Percentiles rank a stretch among this genome's conserved stretches.
Evolutionary conservation across 2,888 invertebrate species (phyloP).

Genomic region (Chrysolina oricalcia): DNA sequence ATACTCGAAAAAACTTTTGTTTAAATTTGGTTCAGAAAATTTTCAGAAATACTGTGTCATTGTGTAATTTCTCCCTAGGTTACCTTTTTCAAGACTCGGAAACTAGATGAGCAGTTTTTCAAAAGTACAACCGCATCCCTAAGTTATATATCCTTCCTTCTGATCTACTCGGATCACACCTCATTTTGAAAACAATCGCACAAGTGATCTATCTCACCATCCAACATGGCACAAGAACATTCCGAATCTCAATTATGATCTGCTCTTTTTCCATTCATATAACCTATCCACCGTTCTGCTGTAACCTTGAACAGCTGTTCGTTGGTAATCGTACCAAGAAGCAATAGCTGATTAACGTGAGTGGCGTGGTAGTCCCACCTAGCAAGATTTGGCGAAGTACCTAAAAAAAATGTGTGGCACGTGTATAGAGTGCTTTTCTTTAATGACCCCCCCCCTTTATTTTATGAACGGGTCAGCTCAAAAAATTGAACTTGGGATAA

Average conservation of each 20-base stretch:
- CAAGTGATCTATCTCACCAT: background rate
- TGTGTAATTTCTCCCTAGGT: too few species aligned
- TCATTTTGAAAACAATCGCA: background rate
- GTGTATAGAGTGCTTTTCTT: too few species aligned
- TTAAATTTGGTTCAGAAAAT: too few species aligned
- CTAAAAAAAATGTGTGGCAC: background rate
- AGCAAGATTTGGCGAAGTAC: slow-evolving; percentile 93
- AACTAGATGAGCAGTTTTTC: too few species aligned
- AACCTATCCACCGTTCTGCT: slow-evolving; percentile 94
- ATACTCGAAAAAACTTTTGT: too few species aligned
- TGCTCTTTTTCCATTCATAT: slow-evolving; percentile 95
- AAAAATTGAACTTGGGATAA: too few species aligned
- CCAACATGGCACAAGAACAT: slow-evolving; percentile 22
- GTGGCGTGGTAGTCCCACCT: slow-evolving; percentile 99
- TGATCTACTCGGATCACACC: background rate
- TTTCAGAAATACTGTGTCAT: too few species aligned
- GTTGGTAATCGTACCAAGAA: slow-evolving; percentile 88
- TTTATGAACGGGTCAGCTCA: too few species aligned
- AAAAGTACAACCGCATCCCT: too few species aligned
- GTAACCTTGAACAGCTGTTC: slow-evolving; percentile 88
- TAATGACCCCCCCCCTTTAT: too few species aligned
- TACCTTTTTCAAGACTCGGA: too few species aligned
- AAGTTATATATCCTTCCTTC: too few species aligned
- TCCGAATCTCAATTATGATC: slow-evolving; percentile 85
- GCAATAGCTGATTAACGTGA: slow-evolving; percentile 95